A percentile compares a stretch with the other conserved stretches of the same genome.
These are phyloP conservation scores for Girardinichthys multiradiatus DNA, from an alignment of 2,113 vertebrate genomes.

Conservation along the genomic window DNA sequence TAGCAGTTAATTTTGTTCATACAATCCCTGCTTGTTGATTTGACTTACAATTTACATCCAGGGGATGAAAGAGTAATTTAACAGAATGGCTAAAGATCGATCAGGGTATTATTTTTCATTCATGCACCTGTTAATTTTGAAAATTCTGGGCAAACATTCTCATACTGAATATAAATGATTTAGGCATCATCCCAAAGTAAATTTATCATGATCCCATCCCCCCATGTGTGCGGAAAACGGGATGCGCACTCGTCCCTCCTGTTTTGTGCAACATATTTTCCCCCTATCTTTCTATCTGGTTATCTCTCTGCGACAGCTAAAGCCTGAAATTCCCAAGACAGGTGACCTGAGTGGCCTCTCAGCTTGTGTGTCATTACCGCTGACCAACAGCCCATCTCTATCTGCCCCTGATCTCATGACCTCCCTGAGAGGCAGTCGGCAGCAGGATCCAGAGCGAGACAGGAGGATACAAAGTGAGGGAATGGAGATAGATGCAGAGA, in stretches of 20 bases:
- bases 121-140: not conserved
- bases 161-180: conserved; percentile 55
- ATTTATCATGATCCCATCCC: conserved; percentile 38
- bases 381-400: conserved; percentile 76
- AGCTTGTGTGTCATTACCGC: conserved; percentile 75
- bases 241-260: conserved; percentile 50
- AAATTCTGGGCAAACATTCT: conserved; percentile 26
- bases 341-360: conserved; percentile 65
- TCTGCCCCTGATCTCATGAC: conserved; percentile 70
- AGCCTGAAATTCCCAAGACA: conserved; percentile 57
- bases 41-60: not conserved
- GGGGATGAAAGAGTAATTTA: conserved; percentile 2
- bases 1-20: conserved; percentile 48
- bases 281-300: conserved; percentile 46
- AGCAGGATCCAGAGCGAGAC: conserved; percentile 18
- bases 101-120: not conserved
- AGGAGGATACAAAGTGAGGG: conserved; percentile 7
- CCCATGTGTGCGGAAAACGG: conserved; percentile 8
- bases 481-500: conserved; percentile 7
- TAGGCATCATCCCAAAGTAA: conserved; percentile 43
- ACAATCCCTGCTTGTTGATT: conserved; percentile 43
- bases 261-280: conserved; percentile 32
- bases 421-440: conserved; percentile 65
- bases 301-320: conserved; percentile 47
- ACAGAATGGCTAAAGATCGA: not conserved